Conservation (phyloP, 1,140 invertebrate genomes). For the Camponotus floridanus region DNA sequence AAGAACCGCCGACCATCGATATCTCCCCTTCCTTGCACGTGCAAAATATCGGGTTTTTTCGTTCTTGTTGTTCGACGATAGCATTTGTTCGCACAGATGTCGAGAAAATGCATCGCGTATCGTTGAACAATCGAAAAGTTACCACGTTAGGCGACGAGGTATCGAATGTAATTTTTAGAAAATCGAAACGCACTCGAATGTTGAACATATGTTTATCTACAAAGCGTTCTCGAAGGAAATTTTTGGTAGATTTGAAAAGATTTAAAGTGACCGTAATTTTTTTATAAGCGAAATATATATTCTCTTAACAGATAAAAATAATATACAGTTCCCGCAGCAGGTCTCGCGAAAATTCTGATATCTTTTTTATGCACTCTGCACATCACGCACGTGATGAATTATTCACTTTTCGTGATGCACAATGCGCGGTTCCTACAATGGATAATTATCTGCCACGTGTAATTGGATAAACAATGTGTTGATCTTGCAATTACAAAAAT, state of each 20-base stretch:
- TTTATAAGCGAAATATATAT: background rate
- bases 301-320: background rate
- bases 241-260: too few relatives aligned
- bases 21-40: constrained; percentile 66
- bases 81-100: constrained; percentile 10
- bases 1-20: constrained; percentile 61
- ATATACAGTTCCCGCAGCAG: background rate
- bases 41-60: constrained; percentile 58
- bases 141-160: background rate
- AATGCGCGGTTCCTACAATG: constrained; percentile 7
- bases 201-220: background rate
- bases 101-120: constrained; percentile 19
- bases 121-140: constrained; percentile 15
- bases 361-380: constrained; percentile 21
- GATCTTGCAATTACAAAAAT: constrained; percentile 42
- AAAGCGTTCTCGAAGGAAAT: background rate
- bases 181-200: background rate
- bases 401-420: constrained; percentile 41
- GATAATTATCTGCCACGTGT: constrained; percentile 44
- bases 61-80: background rate
- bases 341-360: constrained; percentile 19
- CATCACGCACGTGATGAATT: constrained; percentile 40
- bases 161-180: constrained; percentile 3
- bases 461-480: constrained; percentile 49
- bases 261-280: too few relatives aligned